These are phyloP conservation scores for Leptinotarsa undecemlineata DNA, from an alignment of 1,140 invertebrate genomes.

Conservation along the genomic window DNA sequence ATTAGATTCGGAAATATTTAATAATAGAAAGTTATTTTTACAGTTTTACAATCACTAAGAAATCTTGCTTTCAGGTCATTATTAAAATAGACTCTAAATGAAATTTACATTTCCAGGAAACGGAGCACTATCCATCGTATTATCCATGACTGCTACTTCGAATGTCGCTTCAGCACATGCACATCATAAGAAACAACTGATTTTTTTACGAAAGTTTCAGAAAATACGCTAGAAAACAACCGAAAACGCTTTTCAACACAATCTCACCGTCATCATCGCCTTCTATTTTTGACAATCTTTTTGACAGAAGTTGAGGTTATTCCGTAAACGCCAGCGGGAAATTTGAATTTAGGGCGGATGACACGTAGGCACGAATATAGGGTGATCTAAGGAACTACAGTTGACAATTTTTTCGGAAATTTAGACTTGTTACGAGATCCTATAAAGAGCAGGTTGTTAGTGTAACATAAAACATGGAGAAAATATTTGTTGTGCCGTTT, in stretches of 20 bases:
- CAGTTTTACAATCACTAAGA: conserved; percentile 17
- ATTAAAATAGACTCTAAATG: conserved; percentile 13
- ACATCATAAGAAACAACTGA: conserved; percentile 13
- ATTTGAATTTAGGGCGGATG: conserved; percentile 13
- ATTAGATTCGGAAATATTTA: conserved; percentile 13
- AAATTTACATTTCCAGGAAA: conserved; percentile 30
- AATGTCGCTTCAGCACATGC: not conserved
- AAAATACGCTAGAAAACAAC: not conserved
- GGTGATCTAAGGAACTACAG: not conserved
- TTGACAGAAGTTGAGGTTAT: conserved; percentile 31
- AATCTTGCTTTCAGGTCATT: conserved; percentile 26
- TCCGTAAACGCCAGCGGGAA: conserved; percentile 7
- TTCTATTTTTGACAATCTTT: conserved; percentile 24
- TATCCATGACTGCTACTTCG: conserved; percentile 20
- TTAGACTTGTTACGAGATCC: too few species aligned
- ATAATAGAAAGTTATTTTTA: conserved; percentile 32
- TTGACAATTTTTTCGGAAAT: too few species aligned
- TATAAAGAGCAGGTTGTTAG: too few species aligned
- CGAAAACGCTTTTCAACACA: conserved; percentile 15
- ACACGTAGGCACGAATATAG: conserved; percentile 9
- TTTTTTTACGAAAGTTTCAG: not conserved
- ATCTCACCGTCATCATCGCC: conserved; percentile 18
- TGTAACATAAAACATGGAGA: too few species aligned
- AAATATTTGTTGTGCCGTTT: too few species aligned
- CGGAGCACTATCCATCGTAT: conserved; percentile 29